Evolutionary conservation across 2,888 invertebrate genomes (phyloP), one percentile per base, ranked within the genome.

Genomic region (Hydraecia micacea): DNA sequence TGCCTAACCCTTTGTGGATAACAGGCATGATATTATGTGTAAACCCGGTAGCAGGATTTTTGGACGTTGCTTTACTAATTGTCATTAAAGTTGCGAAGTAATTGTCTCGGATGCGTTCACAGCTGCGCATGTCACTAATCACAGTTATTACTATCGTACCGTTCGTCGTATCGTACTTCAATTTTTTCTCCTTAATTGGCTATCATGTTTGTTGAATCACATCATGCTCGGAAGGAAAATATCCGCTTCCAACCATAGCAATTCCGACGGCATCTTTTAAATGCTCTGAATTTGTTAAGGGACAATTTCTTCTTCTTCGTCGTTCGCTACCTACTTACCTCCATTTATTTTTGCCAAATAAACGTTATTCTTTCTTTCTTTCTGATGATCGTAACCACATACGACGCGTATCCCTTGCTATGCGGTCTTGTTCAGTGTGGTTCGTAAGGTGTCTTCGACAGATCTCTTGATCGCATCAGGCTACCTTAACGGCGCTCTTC

Each of bases 91-190:
- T 13, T 28, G 28, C 8, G n/a, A 21, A 69, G 62, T 52, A 63
- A 80, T 52, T 72, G 49, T 73, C 32, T 58, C 55, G 73, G 58
- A 73, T 73, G 52, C 42, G 7, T 73, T 79, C 39, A 81, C 66
- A 73, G 66, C 32, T 36, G 60, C 21, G 81, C 79, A 73, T 79
- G 79, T 36, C 42, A 25, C 58, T 73, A 80, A 80, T 80, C 21
- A 73, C 65, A 66, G 73, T 28, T 58, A 73, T 80, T 42, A 58
- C 2, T 58, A 28, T n/a, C n/a, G 55, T 39, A 18, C 18, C 46
- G 63, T 39, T 79, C 63, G 15, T 55, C 39, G 73, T 49, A 80
- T 32, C 28, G 55, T 73, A 8, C n/a, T 49, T 49, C 7, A 11
- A 1, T 58, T 36, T 21, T 63, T 68, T 55, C 25, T 73, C 42